A percentile compares a stretch with the other conserved stretches of the same genome.
Conservation (phyloP, 2,113 vertebrate species). For the Xiphophorus maculatus region DNA sequence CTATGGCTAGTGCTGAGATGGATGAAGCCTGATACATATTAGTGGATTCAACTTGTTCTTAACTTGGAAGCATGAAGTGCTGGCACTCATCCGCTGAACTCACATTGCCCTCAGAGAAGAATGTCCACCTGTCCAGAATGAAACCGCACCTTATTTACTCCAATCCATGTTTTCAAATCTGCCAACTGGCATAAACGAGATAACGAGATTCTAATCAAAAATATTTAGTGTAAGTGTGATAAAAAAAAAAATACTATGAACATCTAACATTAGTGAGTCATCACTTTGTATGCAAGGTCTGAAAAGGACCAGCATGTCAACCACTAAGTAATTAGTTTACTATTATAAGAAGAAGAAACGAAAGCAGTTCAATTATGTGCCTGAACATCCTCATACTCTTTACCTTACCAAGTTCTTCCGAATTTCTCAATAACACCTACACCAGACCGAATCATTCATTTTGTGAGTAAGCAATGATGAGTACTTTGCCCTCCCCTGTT, state of each 20-base stretch:
- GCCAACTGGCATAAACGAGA: not conserved
- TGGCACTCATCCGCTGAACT: constrained; percentile 33
- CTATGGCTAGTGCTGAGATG: constrained; percentile 9
- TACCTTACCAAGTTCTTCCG: not conserved
- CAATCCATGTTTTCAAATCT: not conserved
- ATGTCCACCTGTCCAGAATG: constrained; percentile 19
- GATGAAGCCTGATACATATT: constrained; percentile 10
- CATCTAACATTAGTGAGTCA: not conserved
- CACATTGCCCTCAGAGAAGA: constrained; percentile 31
- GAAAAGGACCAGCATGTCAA: not conserved
- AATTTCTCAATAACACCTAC: not conserved
- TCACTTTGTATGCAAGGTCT: not conserved
- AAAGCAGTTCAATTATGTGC: not conserved
- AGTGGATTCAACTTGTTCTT: not conserved
- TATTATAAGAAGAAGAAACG: not conserved
- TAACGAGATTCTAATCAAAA: not conserved
- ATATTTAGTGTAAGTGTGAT: not conserved
- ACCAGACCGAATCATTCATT: not conserved
- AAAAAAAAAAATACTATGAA: not conserved
- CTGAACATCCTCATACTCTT: constrained; percentile 1
- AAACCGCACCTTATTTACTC: not conserved
- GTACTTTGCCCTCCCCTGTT: rapidly evolving
- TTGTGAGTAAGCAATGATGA: not conserved
- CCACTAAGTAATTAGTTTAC: not conserved
- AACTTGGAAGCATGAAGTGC: constrained; percentile 34